Conservation (phyloP, 2,888 invertebrate genomes). For the Cynaeus angustus region DNA sequence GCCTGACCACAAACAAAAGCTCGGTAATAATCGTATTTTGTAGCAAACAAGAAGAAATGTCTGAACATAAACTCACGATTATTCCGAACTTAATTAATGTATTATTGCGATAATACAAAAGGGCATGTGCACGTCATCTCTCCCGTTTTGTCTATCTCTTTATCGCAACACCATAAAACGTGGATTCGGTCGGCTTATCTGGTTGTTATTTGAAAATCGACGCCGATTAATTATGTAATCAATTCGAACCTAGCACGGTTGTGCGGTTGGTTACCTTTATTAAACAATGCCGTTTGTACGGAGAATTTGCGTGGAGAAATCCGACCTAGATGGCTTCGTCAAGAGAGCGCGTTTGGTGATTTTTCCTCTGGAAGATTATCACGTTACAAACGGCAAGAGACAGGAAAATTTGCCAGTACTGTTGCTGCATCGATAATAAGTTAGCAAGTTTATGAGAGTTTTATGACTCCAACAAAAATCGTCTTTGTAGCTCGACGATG, state of each 20-base stretch:
- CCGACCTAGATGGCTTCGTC: neutral
- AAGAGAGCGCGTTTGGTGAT: neutral
- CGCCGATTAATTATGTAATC: conserved; percentile 45
- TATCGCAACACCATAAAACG: conserved; percentile 28
- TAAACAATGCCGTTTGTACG: neutral
- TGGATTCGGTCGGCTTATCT: conserved; percentile 41
- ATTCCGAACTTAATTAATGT: conserved; percentile 44
- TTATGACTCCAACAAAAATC: conserved; percentile 3
- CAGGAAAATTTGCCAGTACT: neutral
- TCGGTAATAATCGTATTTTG: conserved; percentile 40
- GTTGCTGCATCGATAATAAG: conserved; percentile 32
- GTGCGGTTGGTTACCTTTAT: conserved; percentile 15
- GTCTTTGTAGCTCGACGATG: conserved; percentile 10
- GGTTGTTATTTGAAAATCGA: conserved; percentile 42
- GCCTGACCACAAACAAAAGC: conserved; percentile 32
- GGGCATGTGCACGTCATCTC: conserved; percentile 35
- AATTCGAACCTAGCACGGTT: conserved; percentile 23
- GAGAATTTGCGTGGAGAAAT: conserved; percentile 4
- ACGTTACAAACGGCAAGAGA: neutral
- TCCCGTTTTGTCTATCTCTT: conserved; percentile 23
- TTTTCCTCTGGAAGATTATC: neutral
- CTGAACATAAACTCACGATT: conserved; percentile 38
- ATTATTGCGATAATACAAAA: conserved; percentile 40
- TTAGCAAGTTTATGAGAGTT: conserved; percentile 19
- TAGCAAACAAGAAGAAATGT: conserved; percentile 41